Base-by-base conservation (phyloP, 1,140 invertebrate species). In the Harlomillsia oculata region DNA sequence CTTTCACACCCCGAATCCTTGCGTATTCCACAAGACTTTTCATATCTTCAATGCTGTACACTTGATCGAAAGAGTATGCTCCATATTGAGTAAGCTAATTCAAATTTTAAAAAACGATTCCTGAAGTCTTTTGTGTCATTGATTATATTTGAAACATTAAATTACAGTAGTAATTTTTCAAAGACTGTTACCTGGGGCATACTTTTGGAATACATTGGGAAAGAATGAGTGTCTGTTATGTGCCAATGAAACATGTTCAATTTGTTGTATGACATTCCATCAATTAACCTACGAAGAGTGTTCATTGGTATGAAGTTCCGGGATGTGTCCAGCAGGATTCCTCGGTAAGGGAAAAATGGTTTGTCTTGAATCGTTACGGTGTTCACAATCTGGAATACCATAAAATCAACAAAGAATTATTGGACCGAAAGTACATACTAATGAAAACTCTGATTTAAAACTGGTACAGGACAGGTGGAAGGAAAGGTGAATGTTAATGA, bases 161-260 rank as follows among this genome's bases (percentile, higher is more conserved):
- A 20, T 41, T 25, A n/a, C 13, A 25, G 43, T 21, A 45, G 6
- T 5, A 9, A 6, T 16, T 5, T 8, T 6, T 44, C 28, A 26
- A 26, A 32, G n/a, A 37, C 3, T 13, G 29, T 53, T 32, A 65
- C 59, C 36, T 82, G 71, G 0, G 87, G 87, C 37, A 76, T 76
- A 6, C 77, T 79, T 64, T 75, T 75, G 0, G 84, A 79, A 23
- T 80, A 79, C 46, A 88, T 80, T 0, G 88, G 87, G 66, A 91
- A 90, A 64, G 86, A 89, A 20, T 90, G 87, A 0, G 82, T 82
- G 68, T 92, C 88, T 0, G 85, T 89, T n/a, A 91, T 85, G 63
- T 92, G 87, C 86, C 87, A 90, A 64, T 92, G 88, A 68, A 92
- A 84, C 0, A 82, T 82, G 67, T 92, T 92, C 30, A 92, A 66